Base-by-base conservation (phyloP, 1,140 invertebrate genomes). In the Scaptomyza graminum region DNA sequence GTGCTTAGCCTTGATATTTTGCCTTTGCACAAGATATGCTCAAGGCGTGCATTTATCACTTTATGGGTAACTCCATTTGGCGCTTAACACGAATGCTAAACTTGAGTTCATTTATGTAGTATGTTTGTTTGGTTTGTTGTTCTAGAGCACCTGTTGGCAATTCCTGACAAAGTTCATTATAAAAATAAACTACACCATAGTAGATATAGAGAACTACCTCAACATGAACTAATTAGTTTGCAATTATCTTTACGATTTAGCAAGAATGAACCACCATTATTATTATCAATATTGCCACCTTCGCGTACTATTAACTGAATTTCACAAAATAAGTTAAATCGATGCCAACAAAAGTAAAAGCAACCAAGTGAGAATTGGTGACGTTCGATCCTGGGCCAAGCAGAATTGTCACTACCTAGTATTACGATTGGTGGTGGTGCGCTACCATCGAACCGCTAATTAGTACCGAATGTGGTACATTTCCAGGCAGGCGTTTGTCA, bases 181-280 rank as follows among this genome's bases (percentile, higher is more conserved):
- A 49, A 41, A 41, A 34, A 49, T 3, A 31, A n/a, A 41, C 34
- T 15, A 13, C 31, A 7, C 28, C 28, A 28, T 22, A 25, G 5
- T 31, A 34, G 44, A 60, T 60, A n/a, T 37, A 28, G 56, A 12
- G 78, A 88, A 79, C 82, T 87, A 87, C 82, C 82, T 81, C 82
- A 87, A 87, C 79, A 83, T 83, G 83, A 78, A 71, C 59, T 80
- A 78, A 83, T 83, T 77, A 80, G 44, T 28, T 60, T 34, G 44
- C 41, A 52, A 64, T 88, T 73, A 87, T 87, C 82, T 87, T 87
- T 87, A 83, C 68, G 78, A 72, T 85, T 78, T 70, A 56, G 57
- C 49, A 84, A 79, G 72, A 83, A 68, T 22, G 46, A 50, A 11
- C 34, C 37, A 46, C 28, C 13, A n/a, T 11, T 31, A 9, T 43